phyloP scores from a whole-genome alignment of 2,888 invertebrate species.

The Oscheius sp. region DNA sequence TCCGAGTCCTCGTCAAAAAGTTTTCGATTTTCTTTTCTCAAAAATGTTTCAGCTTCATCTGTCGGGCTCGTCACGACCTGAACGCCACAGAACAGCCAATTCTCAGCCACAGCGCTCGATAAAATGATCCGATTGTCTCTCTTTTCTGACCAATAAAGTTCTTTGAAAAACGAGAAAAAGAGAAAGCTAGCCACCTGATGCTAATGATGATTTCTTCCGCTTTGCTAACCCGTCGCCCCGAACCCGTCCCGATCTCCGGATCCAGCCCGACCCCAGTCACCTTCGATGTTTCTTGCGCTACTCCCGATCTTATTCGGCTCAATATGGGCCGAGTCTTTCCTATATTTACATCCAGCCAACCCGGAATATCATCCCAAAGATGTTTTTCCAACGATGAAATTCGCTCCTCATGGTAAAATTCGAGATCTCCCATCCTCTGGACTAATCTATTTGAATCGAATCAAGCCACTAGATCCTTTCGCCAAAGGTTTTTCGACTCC shows the following conservation, averaged over 20 bases:
- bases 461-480: slow-evolving; percentile 44
- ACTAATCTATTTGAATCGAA: slow-evolving; percentile 45
- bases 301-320: not conserved
- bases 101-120: slow-evolving; percentile 13
- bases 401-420: slow-evolving; percentile 33
- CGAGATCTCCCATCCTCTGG: slow-evolving; percentile 49
- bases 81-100: slow-evolving; percentile 21
- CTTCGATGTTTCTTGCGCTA: slow-evolving; percentile 11
- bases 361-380: slow-evolving; percentile 38
- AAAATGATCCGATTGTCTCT: not conserved
- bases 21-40: slow-evolving; percentile 9
- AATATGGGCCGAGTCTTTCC: slow-evolving; percentile 35
- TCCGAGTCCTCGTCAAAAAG: slow-evolving; percentile 50
- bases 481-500: not conserved
- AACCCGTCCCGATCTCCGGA: slow-evolving; percentile 16
- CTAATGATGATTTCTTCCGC: too few relatives aligned
- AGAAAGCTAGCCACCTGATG: not conserved
- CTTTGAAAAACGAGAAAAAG: not conserved
- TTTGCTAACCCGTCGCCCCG: too few relatives aligned
- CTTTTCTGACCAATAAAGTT: not conserved
- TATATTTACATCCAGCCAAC: slow-evolving; percentile 49
- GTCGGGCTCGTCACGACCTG: not conserved
- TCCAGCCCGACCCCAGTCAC: not conserved
- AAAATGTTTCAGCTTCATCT: slow-evolving; percentile 12
- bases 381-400: slow-evolving; percentile 47